Conservation (phyloP, 2,113 vertebrate genomes). For the Dasyurus viverrinus region DNA sequence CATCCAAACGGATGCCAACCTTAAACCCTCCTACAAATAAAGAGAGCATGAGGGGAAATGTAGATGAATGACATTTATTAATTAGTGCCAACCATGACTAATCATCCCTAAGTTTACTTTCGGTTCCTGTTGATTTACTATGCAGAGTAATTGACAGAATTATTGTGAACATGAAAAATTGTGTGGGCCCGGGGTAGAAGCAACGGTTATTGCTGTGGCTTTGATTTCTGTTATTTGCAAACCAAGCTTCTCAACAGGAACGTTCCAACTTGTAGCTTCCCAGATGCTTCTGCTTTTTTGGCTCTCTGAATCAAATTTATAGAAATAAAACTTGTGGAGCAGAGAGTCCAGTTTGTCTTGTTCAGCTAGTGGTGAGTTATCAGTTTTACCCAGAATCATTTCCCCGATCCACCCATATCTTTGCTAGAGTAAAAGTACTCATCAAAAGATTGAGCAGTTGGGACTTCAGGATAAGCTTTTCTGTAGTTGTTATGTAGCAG, state of each 20-base stretch:
- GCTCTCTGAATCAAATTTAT: not conserved
- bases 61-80: constrained; percentile 10
- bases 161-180: constrained; percentile 34
- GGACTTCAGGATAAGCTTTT: constrained; percentile 11
- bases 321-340: constrained; percentile 2
- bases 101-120: constrained; percentile 7
- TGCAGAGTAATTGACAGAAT: constrained; percentile 21
- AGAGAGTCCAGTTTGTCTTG: not conserved
- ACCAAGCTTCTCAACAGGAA: constrained; percentile 11
- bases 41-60: not conserved
- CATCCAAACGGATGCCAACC: not conserved
- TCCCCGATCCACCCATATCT: not conserved
- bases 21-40: not conserved
- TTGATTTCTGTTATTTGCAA: constrained; percentile 28
- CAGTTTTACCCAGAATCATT: constrained; percentile 33
- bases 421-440: not conserved
- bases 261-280: not conserved
- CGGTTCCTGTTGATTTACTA: constrained; percentile 36
- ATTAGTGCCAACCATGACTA: not conserved
- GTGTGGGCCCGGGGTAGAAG: not conserved
- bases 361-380: not conserved
- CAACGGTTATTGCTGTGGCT: not conserved
- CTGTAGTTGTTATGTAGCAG: not conserved
- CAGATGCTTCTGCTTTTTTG: not conserved
- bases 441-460: not conserved